phyloP scores from a whole-genome alignment of 2,113 vertebrate genomes.

The Poeciliopsis occidentalis region DNA sequence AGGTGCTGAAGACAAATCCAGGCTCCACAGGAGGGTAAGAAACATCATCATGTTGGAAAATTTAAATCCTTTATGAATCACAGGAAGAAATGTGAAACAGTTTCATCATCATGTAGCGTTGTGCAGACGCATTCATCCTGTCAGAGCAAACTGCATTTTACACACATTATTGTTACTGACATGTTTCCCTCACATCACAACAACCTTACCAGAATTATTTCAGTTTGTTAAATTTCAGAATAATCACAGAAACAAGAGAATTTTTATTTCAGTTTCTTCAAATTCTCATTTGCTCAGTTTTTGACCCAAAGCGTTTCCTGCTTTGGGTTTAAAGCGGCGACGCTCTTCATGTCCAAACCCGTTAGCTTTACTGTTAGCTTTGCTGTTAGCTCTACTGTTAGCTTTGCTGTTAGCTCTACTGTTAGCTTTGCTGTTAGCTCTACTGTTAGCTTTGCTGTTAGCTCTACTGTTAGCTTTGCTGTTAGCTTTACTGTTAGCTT shows the following conservation, averaged over 20 bases:
- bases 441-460: no score
- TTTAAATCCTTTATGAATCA: background rate
- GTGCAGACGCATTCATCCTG: no score
- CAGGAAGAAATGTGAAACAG: background rate
- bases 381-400: no score
- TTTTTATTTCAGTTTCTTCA: background rate
- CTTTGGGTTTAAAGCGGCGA: background rate
- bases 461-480: no score
- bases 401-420: no score
- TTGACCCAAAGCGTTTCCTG: background rate
- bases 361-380: no score
- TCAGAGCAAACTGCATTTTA: background rate
- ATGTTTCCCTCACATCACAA: background rate
- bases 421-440: no score
- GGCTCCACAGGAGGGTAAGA: conserved; percentile 62
- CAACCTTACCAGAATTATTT: background rate
- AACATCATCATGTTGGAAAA: background rate
- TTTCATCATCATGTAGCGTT: background rate
- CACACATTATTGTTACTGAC: background rate
- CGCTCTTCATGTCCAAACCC: no score
- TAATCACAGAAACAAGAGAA: background rate
- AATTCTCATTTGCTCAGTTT: background rate
- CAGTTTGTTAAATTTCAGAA: background rate
- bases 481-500: no score
- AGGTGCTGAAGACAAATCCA: conserved; percentile 59